Conservation (phyloP, 2,113 vertebrate species). For the Puntigrus tetrazona region DNA sequence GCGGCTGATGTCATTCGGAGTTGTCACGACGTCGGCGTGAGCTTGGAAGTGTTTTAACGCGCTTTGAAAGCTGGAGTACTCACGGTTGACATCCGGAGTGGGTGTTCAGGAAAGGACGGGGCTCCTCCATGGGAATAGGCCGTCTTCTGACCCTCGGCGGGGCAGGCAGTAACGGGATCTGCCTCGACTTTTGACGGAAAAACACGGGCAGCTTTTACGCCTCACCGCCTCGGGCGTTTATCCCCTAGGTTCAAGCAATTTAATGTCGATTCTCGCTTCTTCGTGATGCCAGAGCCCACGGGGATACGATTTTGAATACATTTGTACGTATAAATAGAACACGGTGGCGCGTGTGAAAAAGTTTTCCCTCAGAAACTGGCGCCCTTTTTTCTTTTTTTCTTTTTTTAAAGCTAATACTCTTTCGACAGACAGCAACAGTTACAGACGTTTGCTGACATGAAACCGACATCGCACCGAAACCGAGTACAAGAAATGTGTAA, state of each 20-base stretch:
- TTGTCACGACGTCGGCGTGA: neutral
- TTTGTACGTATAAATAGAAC: neutral
- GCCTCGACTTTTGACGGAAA: conserved; percentile 58
- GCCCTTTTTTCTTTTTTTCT: neutral
- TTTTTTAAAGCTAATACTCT: neutral
- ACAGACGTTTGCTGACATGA: neutral
- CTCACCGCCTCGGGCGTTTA: neutral
- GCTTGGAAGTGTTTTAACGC: neutral
- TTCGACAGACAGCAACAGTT: neutral
- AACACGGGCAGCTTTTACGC: conserved; percentile 33
- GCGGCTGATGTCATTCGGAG: neutral
- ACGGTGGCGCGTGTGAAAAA: neutral
- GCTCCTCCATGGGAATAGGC: conserved; percentile 77
- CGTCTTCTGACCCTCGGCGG: conserved; percentile 58
- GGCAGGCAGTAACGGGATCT: conserved; percentile 54
- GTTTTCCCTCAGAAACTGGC: neutral
- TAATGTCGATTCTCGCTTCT: neutral
- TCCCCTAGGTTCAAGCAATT: neutral
- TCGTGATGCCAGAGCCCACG: neutral
- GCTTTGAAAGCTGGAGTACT: conserved; percentile 64
- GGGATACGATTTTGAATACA: neutral
- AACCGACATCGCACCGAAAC: neutral
- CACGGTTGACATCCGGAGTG: conserved; percentile 71
- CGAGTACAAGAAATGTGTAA: neutral
- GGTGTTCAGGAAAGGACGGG: conserved; percentile 82